Evolutionary conservation across 2,888 invertebrate genomes (phyloP).

Genomic region (Scaptomyza reducta): DNA sequence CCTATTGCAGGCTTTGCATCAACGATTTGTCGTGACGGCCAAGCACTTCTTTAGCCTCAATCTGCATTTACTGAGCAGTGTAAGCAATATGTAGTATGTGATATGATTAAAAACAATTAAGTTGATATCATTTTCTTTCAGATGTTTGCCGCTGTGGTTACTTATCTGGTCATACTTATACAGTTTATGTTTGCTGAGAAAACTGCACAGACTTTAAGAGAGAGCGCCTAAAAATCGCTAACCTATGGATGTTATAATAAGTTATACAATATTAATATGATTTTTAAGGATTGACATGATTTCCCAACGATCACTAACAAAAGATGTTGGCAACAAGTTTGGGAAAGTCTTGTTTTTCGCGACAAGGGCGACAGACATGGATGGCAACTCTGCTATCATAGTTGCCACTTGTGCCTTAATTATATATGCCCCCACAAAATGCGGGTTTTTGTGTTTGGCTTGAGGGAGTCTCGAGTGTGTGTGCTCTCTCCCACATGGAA

Average conservation of each 20-base stretch:
- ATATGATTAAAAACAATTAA: not conserved
- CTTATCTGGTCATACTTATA: constrained; percentile 82
- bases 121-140: constrained; percentile 26
- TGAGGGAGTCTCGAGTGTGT: constrained; percentile 7
- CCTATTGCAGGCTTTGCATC: constrained; percentile 82
- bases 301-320: not conserved
- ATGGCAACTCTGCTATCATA: constrained; percentile 5
- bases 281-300: not conserved
- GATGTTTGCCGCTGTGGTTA: constrained; percentile 82
- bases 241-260: not conserved
- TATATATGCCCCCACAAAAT: constrained; percentile 64
- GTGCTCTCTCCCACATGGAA: constrained; percentile 29
- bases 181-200: constrained; percentile 81
- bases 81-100: constrained; percentile 56
- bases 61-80: constrained; percentile 81
- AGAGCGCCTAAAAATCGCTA: not conserved
- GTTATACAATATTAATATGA: not conserved
- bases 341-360: not conserved
- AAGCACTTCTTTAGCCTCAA: constrained; percentile 83
- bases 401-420: constrained; percentile 51
- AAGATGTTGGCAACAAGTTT: constrained; percentile 3
- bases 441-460: not conserved
- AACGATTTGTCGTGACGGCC: constrained; percentile 81
- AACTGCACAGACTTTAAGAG: not conserved
- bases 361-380: constrained; percentile 1